Conservation (phyloP, 2,888 invertebrate species). For the Drosophila buzzatii region DNA sequence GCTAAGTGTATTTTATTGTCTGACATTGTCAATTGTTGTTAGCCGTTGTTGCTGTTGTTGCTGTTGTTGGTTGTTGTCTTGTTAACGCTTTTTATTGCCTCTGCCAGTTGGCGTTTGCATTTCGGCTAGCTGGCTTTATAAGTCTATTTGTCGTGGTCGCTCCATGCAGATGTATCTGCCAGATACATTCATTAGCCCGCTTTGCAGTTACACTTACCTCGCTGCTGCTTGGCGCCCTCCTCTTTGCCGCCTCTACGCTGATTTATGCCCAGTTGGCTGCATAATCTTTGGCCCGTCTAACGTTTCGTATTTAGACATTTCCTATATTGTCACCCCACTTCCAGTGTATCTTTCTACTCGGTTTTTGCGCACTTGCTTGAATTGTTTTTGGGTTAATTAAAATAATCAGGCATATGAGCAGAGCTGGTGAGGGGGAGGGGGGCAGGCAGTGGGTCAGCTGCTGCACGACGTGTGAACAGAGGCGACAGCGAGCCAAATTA, state of each 20-base stretch:
- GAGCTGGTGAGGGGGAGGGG: neutral
- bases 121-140: conserved; percentile 60
- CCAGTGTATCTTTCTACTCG: neutral
- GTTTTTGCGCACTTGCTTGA: conserved; percentile 56
- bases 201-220: conserved; percentile 53
- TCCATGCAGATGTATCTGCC: conserved; percentile 73
- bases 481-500: conserved; percentile 46
- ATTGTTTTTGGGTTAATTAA: conserved; percentile 72
- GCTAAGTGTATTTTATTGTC: conserved; percentile 72
- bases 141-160: conserved; percentile 75
- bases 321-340: conserved; percentile 68
- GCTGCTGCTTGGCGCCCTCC: conserved; percentile 1
- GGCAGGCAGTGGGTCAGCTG: conserved; percentile 48
- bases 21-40: conserved; percentile 61
- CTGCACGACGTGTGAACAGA: conserved; percentile 63
- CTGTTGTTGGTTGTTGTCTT: conserved; percentile 54
- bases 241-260: conserved; percentile 27
- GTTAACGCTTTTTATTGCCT: conserved; percentile 78
- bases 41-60: conserved; percentile 19
- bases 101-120: conserved; percentile 48
- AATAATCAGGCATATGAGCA: conserved; percentile 72
- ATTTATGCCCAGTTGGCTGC: conserved; percentile 66
- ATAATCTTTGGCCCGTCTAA: conserved; percentile 40
- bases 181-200: conserved; percentile 80
- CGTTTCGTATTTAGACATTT: conserved; percentile 65